phyloP scores from a whole-genome alignment of 2,888 invertebrate species.

The Ephialtes manifestator region DNA sequence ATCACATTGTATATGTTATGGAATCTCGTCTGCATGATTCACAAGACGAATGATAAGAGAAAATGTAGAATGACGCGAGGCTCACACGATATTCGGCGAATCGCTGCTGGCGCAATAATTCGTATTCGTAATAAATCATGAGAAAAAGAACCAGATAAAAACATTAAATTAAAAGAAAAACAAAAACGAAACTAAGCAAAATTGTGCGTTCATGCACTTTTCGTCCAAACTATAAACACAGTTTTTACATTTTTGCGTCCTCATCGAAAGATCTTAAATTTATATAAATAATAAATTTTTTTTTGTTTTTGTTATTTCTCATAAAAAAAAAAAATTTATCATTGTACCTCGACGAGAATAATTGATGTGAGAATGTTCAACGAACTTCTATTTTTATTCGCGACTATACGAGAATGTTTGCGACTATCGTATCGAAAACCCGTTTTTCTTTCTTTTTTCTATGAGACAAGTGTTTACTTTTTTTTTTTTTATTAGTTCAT shows the following conservation, averaged over 20 bases:
- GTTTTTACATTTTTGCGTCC: constrained; percentile 34
- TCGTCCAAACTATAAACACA: constrained; percentile 13
- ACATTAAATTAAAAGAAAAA: background rate
- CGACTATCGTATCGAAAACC: constrained; percentile 51
- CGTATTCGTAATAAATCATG: constrained; percentile 59
- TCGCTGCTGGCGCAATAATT: constrained; percentile 65
- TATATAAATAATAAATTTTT: background rate
- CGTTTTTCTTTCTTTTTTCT: too few relatives aligned
- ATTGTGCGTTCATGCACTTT: constrained; percentile 29
- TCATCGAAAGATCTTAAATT: constrained; percentile 12
- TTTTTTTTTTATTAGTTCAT: constrained; percentile 73
- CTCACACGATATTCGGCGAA: constrained; percentile 26
- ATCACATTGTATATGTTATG: constrained; percentile 34
- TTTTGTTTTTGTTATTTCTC: constrained; percentile 25
- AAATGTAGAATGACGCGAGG: constrained; percentile 12
- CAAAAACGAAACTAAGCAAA: background rate
- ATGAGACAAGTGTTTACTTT: constrained; percentile 62
- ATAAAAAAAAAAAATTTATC: constrained; percentile 28
- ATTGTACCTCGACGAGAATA: constrained; percentile 44
- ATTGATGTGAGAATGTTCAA: constrained; percentile 52
- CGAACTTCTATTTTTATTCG: constrained; percentile 60
- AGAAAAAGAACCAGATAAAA: background rate
- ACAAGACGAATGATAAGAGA: constrained; percentile 10
- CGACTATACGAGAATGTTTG: constrained; percentile 56
- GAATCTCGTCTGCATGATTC: constrained; percentile 43